Evolutionary conservation across 2,888 invertebrate genomes (phyloP).

Genomic region (Barypeithes pellucidus): DNA sequence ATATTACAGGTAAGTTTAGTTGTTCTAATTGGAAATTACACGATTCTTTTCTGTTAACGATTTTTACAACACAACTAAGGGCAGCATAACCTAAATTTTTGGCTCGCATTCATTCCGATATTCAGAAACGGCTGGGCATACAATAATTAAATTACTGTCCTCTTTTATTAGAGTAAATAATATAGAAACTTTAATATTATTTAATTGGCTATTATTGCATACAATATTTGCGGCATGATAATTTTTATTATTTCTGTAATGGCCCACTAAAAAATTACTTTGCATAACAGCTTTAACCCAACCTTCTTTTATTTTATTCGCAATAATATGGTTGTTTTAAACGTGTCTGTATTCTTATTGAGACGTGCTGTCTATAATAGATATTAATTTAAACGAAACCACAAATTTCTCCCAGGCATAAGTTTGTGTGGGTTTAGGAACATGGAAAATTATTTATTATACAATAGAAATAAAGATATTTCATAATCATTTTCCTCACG

Average conservation of each 20-base stretch:
- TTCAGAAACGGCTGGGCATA: no score
- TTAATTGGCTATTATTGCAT: background rate
- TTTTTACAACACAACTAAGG: no score
- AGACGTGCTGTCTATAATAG: slow-evolving; percentile 24
- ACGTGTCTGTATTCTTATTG: slow-evolving; percentile 22
- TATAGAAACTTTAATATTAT: no score
- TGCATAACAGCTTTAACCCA: background rate
- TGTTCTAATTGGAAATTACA: no score
- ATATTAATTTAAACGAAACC: slow-evolving; percentile 23
- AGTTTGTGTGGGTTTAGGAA: slow-evolving; percentile 9
- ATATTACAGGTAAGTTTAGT: no score
- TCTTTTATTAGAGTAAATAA: no score
- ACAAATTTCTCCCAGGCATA: slow-evolving; percentile 20
- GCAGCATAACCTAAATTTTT: no score
- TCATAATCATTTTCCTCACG: background rate
- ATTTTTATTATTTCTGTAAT: background rate
- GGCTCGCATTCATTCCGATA: no score
- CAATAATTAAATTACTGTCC: no score
- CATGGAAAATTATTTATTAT: background rate
- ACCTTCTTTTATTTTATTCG: background rate
- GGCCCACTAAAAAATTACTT: background rate
- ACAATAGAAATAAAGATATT: background rate
- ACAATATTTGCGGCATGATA: no score
- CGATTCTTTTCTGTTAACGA: no score
- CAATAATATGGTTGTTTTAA: background rate